These are phyloP conservation scores for Hassar affinis DNA, from an alignment of 2,113 vertebrate species.

Conservation along the genomic window DNA sequence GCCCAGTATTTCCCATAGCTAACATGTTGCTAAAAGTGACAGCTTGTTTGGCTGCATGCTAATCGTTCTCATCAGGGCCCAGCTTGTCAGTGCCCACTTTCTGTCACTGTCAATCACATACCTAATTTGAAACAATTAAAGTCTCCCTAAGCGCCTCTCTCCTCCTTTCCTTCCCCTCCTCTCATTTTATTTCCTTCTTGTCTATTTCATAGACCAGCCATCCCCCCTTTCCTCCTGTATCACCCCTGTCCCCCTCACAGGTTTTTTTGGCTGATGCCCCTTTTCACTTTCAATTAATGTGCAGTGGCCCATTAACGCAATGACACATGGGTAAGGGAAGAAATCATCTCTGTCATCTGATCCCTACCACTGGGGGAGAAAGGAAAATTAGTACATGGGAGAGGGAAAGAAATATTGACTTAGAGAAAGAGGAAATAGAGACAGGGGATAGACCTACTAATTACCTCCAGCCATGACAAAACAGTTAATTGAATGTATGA, in stretches of 20 bases:
- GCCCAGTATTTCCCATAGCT: slow-evolving; percentile 57
- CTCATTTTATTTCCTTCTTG: background rate
- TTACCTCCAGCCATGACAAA: slow-evolving; percentile 81
- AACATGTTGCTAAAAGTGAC: slow-evolving; percentile 75
- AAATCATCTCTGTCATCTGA: slow-evolving; percentile 86
- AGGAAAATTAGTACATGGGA: slow-evolving; percentile 9
- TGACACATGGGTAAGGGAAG: slow-evolving; percentile 78
- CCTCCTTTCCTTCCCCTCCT: slow-evolving; percentile 12
- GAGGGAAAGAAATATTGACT: background rate
- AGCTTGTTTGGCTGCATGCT: slow-evolving; percentile 79
- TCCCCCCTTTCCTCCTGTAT: background rate
- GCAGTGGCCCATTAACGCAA: slow-evolving; percentile 79
- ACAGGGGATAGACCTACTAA: slow-evolving; percentile 3
- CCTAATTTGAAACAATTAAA: slow-evolving; percentile 78
- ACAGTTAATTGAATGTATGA: slow-evolving; percentile 90
- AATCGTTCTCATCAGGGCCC: slow-evolving; percentile 74
- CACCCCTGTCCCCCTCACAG: background rate
- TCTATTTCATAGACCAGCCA: background rate
- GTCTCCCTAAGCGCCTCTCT: slow-evolving; percentile 36
- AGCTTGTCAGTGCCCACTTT: slow-evolving; percentile 76
- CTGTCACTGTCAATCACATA: slow-evolving; percentile 80
- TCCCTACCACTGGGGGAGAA: slow-evolving; percentile 76
- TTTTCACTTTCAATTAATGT: slow-evolving; percentile 73
- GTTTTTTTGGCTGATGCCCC: slow-evolving; percentile 48
- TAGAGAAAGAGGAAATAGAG: background rate